Evolutionary conservation across 2,113 vertebrate species (phyloP), one percentile per base, ranked within the genome.

Genomic region (Neodontobutis hainanensis): DNA sequence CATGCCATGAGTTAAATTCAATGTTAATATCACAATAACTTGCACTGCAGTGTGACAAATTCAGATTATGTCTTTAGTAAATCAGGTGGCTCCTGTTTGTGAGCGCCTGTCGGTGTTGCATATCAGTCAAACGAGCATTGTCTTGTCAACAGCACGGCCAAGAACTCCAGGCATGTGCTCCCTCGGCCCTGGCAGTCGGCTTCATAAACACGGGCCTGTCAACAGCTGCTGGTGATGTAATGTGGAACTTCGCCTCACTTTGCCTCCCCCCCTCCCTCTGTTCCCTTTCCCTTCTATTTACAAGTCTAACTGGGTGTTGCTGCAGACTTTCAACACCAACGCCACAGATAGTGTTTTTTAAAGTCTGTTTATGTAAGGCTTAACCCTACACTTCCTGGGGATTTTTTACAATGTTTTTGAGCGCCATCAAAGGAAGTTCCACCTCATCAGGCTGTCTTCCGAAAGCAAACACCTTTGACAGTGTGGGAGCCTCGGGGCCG

Each of bases 161-260:
- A 63, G 19, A 45, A 16, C 3, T 57, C 42, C 12, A 58, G 55
- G 53, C 67, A 58, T 77, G 70, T 70, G 79, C 15, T 82, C 75
- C 77, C 65, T 19, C 16, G 16, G 82, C 58, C 34, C 70, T 75
- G 71, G 77, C 81, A 81, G 83, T 73, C 66, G 78, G 19, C 83
- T 89, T 89, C 80, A 87, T 88, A 88, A 90, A 88, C 75, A 81
- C 86, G 49, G 64, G 65, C 47, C 80, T 85, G 83, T 90, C 86
- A 90, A 75, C 90, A 88, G 88, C 86, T 89, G 87, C 81, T 75
- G 83, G 64, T 91, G 89, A 90, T 87, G 88, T 91, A 75, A 90
- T 86, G 85, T 84, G 84, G 81, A 87, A 80, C 84, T 84, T 86
- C 83, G 84, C 59, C 69, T 78, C 80, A 44, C 77, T 72, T 79